Conservation (phyloP, 2,888 invertebrate species). For the Rhagonycha fulva region DNA sequence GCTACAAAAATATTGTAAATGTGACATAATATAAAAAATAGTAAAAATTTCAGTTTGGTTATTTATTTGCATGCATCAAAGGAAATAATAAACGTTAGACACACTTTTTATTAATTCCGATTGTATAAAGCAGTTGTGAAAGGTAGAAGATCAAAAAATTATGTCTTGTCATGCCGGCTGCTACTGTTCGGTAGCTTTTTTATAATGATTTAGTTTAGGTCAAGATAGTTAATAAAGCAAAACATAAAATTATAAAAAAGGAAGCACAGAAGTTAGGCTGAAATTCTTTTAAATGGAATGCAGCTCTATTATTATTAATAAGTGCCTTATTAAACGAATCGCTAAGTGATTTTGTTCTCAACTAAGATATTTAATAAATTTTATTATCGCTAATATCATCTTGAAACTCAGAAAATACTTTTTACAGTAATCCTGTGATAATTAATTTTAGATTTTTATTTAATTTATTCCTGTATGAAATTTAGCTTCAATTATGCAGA, state of each 20-base stretch:
- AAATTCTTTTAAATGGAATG: constrained; percentile 23
- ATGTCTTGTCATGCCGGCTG: constrained; percentile 31
- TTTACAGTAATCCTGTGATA: not conserved
- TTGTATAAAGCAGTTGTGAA: constrained; percentile 10
- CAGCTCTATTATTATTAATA: constrained; percentile 28
- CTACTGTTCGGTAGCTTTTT: constrained; percentile 27
- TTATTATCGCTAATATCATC: not conserved
- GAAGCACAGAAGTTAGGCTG: constrained; percentile 11
- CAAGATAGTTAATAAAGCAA: constrained; percentile 19
- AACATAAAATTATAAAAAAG: constrained; percentile 19
- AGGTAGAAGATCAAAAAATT: constrained; percentile 15
- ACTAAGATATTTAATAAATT: constrained; percentile 33
- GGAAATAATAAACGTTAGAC: not conserved
- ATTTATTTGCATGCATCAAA: not conserved
- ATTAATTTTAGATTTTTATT: not conserved
- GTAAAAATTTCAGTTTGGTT: not conserved
- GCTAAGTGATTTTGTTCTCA: constrained; percentile 15
- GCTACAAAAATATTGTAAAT: no score
- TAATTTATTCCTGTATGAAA: not conserved
- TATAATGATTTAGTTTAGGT: constrained; percentile 24
- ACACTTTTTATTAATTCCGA: not conserved
- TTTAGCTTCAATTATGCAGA: not conserved
- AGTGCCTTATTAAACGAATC: constrained; percentile 24
- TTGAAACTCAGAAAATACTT: not conserved
- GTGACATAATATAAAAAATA: not conserved